Base-by-base conservation (phyloP, 1,140 invertebrate genomes). In the Lineus longissimus region DNA sequence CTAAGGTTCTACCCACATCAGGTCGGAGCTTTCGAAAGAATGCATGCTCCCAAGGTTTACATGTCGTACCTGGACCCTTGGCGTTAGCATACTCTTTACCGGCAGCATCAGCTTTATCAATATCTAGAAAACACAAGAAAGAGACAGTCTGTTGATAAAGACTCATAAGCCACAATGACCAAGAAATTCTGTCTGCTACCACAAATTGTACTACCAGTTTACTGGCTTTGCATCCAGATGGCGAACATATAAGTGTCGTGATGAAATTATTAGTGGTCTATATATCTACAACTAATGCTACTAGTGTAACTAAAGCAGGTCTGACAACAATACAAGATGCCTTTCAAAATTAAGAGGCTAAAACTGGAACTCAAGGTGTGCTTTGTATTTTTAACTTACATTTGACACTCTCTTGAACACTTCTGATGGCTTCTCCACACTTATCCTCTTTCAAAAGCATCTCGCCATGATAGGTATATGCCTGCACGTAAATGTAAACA, bases 401-500 rank as follows among this genome's bases (percentile, higher is more conserved):
- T 69, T 80, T 80, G 61, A 86, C 81, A 72, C 86, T 86, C 79
- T 89, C 88, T 69, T 86, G 84, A 31, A 89, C 78, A 58, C 87
- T 85, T 73, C 84, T 78, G 62, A 90, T 86, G 4, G 88, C 88
- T 68, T 89, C 87, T 31, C 89, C 89, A 78, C 88, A 89, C 78
- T 90, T 88, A 70, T 90, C 88, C 72, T 87, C 84, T 2, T 84
- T 73, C 60, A 90, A 76, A 59, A 89, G 76, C 69, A 85, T 85
- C 70, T 89, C 87, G 30, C 88, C 88, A 67, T 86, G 83, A 76
- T 86, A 90, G 74, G 85, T 87, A 67, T 87, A 88, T 23, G 88
- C 88, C 86, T 88, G 63, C 15, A 78, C 72, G 62, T 57, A 73
- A 62, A 45, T 51, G 61, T 23, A 64, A 41, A 30, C 65, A 0